Base-by-base conservation (phyloP, 64 coral and sea anemone genomes). In the Porites australiensis region DNA sequence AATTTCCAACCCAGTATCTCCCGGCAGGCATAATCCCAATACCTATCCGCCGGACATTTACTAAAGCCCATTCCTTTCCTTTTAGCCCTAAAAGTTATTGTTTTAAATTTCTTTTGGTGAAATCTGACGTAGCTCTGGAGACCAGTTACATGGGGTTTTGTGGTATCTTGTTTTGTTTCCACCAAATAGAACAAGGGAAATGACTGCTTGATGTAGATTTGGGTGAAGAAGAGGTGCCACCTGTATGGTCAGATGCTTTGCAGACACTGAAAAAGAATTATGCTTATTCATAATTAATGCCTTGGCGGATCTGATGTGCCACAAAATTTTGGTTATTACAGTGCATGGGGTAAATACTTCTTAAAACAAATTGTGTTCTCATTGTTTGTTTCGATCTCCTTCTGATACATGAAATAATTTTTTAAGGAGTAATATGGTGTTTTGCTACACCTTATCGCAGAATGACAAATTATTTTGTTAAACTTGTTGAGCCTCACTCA, bases 291-390 rank as follows among this genome's bases (percentile, higher is more conserved):
- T 83, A 44, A 83, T 91, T 91, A 72, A 6, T 18, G 51, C 78
- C 16, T 70, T 83, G 16, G 89, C 89, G 58, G 65, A 91, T 54
- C 78, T 91, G 37, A 64, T 82, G 57, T 3, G 83, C 50, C 27
- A 74, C 66, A 74, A 74, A 20, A 82, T 91, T 43, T 19, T 73
- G 27, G 74, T 91, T 58, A 64, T 91, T 58, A 91, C 89, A 37
- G 79, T 83, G 37, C 78, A 91, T 73, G 89, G 89, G 79, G 89
- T 91, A 91, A 79, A 58, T 87, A 20, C 0, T 50, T 52, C 23
- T 55, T 57, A 3, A 20, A 8, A 54, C 3, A 13, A 2, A 21
- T 4, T 8, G 46, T 2, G n/a, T 12, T 62, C 21, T 27, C 18
- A 13, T 45, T 48, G 50, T 48, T 48, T 76, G 8, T 23, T 76